A percentile compares a stretch with the other conserved stretches of the same genome.
These are phyloP conservation scores for Megalopta genalis DNA, from an alignment of 1,140 invertebrate genomes.

Conservation along the genomic window DNA sequence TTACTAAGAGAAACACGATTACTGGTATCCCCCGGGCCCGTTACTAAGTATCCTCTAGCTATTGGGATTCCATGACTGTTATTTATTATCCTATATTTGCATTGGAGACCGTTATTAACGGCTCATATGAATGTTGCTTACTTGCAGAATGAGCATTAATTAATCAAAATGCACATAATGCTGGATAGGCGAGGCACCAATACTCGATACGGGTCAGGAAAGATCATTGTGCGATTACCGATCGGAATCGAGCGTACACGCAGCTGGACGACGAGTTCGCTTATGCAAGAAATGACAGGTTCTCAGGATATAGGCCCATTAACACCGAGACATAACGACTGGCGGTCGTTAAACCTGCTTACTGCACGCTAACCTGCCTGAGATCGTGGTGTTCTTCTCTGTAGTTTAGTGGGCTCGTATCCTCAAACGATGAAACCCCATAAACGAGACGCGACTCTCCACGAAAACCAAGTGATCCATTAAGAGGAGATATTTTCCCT, in stretches of 20 bases:
- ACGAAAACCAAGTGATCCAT: too few species aligned
- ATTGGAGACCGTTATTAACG: neutral
- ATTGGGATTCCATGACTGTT: neutral
- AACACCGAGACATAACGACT: conserved; percentile 16
- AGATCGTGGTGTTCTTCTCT: neutral
- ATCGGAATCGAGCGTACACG: conserved; percentile 15
- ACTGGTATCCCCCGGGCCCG: neutral
- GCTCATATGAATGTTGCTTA: conserved; percentile 1
- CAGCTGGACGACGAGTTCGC: conserved; percentile 29
- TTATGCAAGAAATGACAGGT: conserved; percentile 19
- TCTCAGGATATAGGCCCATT: conserved; percentile 6
- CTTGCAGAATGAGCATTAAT: conserved; percentile 33
- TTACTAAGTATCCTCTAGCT: neutral
- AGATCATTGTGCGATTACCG: conserved; percentile 31
- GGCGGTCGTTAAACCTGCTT: conserved; percentile 24
- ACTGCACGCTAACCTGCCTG: conserved; percentile 11
- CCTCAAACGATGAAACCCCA: too few species aligned
- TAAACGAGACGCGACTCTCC: too few species aligned
- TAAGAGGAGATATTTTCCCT: too few species aligned
- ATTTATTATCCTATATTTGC: conserved; percentile 3
- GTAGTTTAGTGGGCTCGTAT: neutral
- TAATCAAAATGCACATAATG: conserved; percentile 34
- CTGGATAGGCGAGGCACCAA: conserved; percentile 1
- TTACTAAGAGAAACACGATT: neutral
- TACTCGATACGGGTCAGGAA: conserved; percentile 21